Percentiles rank a stretch among this genome's conserved stretches.
phyloP scores from a whole-genome alignment of 1,140 invertebrate genomes.

The Drosophila persimilis region DNA sequence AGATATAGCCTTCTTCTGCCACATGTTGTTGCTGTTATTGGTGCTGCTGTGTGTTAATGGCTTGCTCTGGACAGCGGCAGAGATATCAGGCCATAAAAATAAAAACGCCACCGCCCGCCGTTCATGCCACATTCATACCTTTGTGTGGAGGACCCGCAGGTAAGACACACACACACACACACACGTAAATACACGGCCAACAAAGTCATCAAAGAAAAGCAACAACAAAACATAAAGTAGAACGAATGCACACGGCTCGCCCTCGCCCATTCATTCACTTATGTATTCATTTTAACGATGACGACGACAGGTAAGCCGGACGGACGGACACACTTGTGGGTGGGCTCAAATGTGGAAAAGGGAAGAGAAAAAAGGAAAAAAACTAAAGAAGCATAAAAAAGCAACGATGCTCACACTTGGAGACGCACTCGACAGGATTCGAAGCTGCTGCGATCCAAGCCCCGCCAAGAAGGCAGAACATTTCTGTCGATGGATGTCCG shows the following conservation, averaged over 20 bases:
- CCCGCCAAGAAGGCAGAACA: constrained; percentile 87
- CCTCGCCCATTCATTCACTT: constrained; percentile 69
- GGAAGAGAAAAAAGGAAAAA: constrained; percentile 25
- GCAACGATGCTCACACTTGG: not conserved
- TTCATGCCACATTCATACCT: constrained; percentile 25
- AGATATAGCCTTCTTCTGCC: constrained; percentile 16
- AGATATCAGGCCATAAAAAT: constrained; percentile 74
- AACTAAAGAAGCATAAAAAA: constrained; percentile 5
- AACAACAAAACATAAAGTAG: constrained; percentile 42
- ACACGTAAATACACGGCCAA: constrained; percentile 42
- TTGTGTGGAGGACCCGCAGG: constrained; percentile 50
- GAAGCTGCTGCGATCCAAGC: constrained; percentile 91
- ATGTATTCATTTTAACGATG: constrained; percentile 61
- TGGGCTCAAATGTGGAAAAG: constrained; percentile 66
- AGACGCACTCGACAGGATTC: constrained; percentile 90
- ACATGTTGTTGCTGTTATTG: constrained; percentile 28
- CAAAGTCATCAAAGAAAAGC: constrained; percentile 59
- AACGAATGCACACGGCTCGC: constrained; percentile 64
- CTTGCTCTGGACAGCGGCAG: constrained; percentile 6
- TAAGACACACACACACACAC: constrained; percentile 46
- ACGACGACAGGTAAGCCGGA: constrained; percentile 45
- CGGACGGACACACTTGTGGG: constrained; percentile 65
- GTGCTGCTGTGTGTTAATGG: constrained; percentile 50
- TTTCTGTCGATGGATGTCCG: constrained; percentile 83
- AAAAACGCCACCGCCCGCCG: constrained; percentile 59